phyloP scores from a whole-genome alignment of 2,888 invertebrate species.

The Choreutis nemorana region DNA sequence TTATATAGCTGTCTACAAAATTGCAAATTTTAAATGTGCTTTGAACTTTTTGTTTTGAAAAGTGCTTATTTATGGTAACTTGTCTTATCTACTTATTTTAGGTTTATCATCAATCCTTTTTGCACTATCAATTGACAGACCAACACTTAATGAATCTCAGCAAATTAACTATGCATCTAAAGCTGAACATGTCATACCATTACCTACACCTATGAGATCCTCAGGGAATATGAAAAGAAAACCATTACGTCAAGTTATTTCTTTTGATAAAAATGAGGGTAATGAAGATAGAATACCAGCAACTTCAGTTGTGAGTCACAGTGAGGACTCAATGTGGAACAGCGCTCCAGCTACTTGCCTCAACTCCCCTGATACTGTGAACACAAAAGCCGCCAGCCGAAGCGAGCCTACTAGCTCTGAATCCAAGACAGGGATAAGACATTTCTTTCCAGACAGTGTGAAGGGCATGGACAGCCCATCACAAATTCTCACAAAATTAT shows the following conservation, averaged over 20 bases:
- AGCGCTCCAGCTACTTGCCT: conserved; percentile 71
- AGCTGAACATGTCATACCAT: conserved; percentile 75
- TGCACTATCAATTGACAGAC: conserved; percentile 90
- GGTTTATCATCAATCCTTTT: conserved; percentile 90
- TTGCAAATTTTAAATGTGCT: no score
- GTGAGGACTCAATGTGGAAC: conserved; percentile 37
- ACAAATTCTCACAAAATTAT: conserved; percentile 50
- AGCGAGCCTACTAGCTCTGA: conserved; percentile 58
- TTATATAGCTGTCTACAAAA: no score
- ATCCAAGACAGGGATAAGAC: conserved; percentile 38
- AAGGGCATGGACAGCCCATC: conserved; percentile 52
- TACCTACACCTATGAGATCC: conserved; percentile 68
- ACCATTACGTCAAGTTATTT: conserved; percentile 56
- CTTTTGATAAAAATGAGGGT: conserved; percentile 52
- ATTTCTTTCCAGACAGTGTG: conserved; percentile 57
- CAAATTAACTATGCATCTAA: conserved; percentile 50
- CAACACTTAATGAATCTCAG: conserved; percentile 74
- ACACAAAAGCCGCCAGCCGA: conserved; percentile 31
- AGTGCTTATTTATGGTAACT: no score
- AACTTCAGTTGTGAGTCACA: conserved; percentile 17
- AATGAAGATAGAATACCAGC: conserved; percentile 20
- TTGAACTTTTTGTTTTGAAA: no score
- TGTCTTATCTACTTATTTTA: no score
- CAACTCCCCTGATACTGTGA: conserved; percentile 62
- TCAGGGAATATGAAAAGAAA: conserved; percentile 43